Percentiles rank a stretch among this genome's conserved stretches.
Evolutionary conservation across 2,113 vertebrate genomes (phyloP).

Genomic region (Hippocampus mohnikei): DNA sequence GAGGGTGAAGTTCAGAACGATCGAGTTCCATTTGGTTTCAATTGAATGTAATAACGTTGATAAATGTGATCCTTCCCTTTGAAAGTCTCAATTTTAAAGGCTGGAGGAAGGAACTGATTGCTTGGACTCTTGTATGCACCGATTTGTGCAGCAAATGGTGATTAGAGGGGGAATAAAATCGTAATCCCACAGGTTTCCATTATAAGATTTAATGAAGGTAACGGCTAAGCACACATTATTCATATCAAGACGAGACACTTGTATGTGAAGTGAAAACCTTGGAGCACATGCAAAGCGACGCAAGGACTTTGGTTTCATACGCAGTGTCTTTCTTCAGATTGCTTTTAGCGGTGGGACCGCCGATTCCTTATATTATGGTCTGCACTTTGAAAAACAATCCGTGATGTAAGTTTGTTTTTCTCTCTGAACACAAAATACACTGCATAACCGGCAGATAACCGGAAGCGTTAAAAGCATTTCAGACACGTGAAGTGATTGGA

Average conservation of each 20-base stretch:
- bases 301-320: constrained; percentile 20
- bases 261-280: constrained; percentile 26
- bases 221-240: constrained; percentile 17
- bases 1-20: neutral
- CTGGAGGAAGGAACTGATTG: no score
- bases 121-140: no score
- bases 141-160: neutral
- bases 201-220: constrained; percentile 47
- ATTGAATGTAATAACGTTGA: no score
- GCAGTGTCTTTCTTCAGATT: neutral
- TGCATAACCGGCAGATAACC: neutral
- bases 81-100: neutral
- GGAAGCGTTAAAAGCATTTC: neutral
- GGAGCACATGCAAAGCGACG: constrained; percentile 34
- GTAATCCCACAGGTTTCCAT: constrained; percentile 49
- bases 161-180: constrained; percentile 41
- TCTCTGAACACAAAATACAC: neutral
- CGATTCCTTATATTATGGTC: neutral
- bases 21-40: neutral
- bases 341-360: neutral
- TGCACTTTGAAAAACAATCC: neutral
- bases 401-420: neutral
- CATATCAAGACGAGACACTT: constrained; percentile 19
- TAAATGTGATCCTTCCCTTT: no score
- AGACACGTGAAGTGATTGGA: no score